Base-by-base conservation (phyloP, 2,797 vertebrate genomes). In the Sebastes paucispinis region DNA sequence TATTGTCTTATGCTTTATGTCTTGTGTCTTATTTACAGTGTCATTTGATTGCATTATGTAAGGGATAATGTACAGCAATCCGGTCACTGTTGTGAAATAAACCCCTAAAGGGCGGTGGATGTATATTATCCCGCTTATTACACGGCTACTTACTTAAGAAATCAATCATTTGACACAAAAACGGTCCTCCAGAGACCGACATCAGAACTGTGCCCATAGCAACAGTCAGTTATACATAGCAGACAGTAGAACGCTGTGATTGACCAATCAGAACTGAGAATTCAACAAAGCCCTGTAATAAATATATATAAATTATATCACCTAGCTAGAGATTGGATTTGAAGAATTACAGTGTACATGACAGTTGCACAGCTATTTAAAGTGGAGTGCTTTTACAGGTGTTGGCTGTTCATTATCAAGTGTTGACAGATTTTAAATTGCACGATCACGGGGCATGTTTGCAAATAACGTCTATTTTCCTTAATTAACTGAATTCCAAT, bases 381-480 rank as follows among this genome's bases (percentile, higher is more conserved):
- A 79, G 29, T 3, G 0, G 10, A 31, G 5, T 32, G 25, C 34
- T 57, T 8, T 54, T 22, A 20, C 32, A 75, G 31, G 13, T 70
- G 47, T 52, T 8, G n/a, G 60, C 34, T 50, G 22, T 58, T 73
- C 58, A 58, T 68, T 79, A 79, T 52, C 68, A 67, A 9, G 39
- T 66, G 22, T 55, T 73, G 60, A 77, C 63, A 72, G 67, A 32
- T 77, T 52, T 77, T 16, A 60, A 50, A 29, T 70, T 34, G 27
- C 32, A 65, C 2, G 18, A 60, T 67, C 13, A 20, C 8, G 2
- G 18, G 13, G 34, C 31, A 24, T 25, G 24, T 47, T 36, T 27
- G 59, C 58, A 66, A 77, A 80, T 66, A n/a, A 67, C 6, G 16
- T 77, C 47, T 47, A 4, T 64, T 64, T 70, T 34, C 47, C 36